Evolutionary conservation across 2,888 invertebrate species (phyloP), one percentile per base, ranked within the genome.

Genomic region (Scaptodrosophila latifasciaeformis): DNA sequence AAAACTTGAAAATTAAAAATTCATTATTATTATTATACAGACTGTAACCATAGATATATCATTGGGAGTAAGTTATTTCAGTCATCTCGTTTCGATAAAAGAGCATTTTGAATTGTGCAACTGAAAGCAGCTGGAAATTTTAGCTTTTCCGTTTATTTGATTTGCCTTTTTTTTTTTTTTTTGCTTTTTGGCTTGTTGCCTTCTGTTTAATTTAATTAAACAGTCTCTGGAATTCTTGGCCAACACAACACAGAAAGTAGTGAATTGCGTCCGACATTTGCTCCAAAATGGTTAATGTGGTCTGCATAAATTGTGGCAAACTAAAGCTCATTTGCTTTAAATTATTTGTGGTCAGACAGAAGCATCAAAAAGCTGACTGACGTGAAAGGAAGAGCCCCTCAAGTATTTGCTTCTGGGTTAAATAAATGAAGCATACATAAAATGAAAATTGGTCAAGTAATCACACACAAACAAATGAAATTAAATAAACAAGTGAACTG

Each of bases 191-290:
- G 18, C 19, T 10, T 17, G 39, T 10, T 27, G 19, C 19, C 47
- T 52, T 80, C 65, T 63, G 55, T 58, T 74, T 77, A 62, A 75
- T 75, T 75, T 54, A 80, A 75, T 75, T 80, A 80, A 75, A 75
- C 74, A 30, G 49, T 49, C 18, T 15, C 30, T 7, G 10, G 21
- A 19, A 34, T 35, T 35, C 21, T 39, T 37, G 24, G 27, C 37
- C 39, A 29, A 40, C 40, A 40, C 40, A n/a, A 40, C n/a, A 19
- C 40, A 40, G 31, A 24, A 24, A 24, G 24, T 24, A 37, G 37
- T 37, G 10, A 37, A 37, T n/a, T 37, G 40, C 40, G n/a, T 10
- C n/a, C 12, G 17, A 40, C 40, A 79, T 57, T 71, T 62, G 54
- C 61, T 60, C 54, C 56, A 50, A 63, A 65, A 67, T 74, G 68